These are phyloP conservation scores for Keiferia lycopersicella DNA, from an alignment of 2,888 invertebrate species.

Conservation along the genomic window DNA sequence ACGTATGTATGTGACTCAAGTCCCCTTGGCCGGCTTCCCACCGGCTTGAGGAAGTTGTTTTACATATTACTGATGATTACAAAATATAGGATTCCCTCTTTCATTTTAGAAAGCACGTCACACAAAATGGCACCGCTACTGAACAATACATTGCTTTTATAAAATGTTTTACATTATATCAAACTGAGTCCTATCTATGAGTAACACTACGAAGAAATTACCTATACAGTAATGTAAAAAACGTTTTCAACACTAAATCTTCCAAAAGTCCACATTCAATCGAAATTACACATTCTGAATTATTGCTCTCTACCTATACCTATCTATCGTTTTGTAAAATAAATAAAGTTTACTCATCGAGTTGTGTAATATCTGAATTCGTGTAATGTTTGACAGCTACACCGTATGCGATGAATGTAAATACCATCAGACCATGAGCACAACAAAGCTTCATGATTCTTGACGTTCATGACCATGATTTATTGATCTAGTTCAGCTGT, in stretches of 20 bases:
- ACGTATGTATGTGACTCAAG: conserved; percentile 29
- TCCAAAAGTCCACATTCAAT: conserved; percentile 58
- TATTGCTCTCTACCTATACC: conserved; percentile 59
- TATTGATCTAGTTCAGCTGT: not conserved
- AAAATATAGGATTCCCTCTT: conserved; percentile 15
- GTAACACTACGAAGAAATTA: conserved; percentile 60
- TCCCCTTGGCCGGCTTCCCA: not conserved
- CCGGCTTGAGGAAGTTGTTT: not conserved
- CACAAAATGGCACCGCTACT: conserved; percentile 71
- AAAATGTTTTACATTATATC: conserved; percentile 52
- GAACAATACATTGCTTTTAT: conserved; percentile 58
- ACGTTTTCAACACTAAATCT: conserved; percentile 50
- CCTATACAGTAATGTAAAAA: conserved; percentile 63
- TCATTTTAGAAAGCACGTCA: conserved; percentile 48
- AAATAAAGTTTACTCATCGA: conserved; percentile 38
- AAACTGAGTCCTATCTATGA: conserved; percentile 64
- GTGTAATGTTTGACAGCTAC: conserved; percentile 39
- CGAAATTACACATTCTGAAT: conserved; percentile 50
- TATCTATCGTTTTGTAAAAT: conserved; percentile 50
- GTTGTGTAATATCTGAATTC: conserved; percentile 63
- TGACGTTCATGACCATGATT: not conserved
- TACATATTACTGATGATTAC: not conserved
- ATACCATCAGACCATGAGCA: not conserved
- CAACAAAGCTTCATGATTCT: not conserved
- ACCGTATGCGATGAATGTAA: not conserved